Evolutionary conservation across 2,888 invertebrate genomes (phyloP).

Genomic region (Lycocerus yunnanus): DNA sequence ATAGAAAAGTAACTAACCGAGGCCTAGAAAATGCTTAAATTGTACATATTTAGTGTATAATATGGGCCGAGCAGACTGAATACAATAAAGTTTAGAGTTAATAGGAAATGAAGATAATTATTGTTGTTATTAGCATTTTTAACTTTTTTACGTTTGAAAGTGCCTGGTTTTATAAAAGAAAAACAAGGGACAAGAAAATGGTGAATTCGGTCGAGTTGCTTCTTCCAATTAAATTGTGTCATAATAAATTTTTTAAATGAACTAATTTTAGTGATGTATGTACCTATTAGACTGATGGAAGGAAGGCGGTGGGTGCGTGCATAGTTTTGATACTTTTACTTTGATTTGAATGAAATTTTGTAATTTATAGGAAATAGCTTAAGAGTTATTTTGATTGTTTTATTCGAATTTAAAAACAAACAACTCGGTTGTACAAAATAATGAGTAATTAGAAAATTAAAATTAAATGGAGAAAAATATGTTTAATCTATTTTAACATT

Average conservation of each 20-base stretch:
- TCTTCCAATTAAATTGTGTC: constrained; percentile 4
- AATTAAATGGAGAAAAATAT: not conserved
- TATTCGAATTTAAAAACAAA: not conserved
- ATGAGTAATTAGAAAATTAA: constrained; percentile 12
- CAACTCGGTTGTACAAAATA: constrained; percentile 2
- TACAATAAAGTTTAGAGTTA: constrained; percentile 31
- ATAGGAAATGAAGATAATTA: constrained; percentile 22
- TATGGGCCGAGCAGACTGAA: constrained; percentile 34
- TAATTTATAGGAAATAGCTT: constrained; percentile 7
- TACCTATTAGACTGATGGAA: not conserved
- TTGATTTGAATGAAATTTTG: not conserved
- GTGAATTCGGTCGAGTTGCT: not conserved
- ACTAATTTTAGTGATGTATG: not conserved
- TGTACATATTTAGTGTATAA: constrained; percentile 13
- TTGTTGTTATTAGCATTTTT: not conserved
- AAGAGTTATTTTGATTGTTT: constrained; percentile 3
- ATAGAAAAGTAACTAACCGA: not conserved
- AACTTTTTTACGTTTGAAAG: not conserved
- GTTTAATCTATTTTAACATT: constrained; percentile 15
- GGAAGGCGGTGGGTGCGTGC: not conserved
- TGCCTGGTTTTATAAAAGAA: not conserved
- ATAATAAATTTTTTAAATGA: constrained; percentile 4
- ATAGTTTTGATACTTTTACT: not conserved
- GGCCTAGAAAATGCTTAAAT: constrained; percentile 10
- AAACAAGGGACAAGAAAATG: not conserved